phyloP scores from a whole-genome alignment of 2,888 invertebrate species.

The Panopea generosa region DNA sequence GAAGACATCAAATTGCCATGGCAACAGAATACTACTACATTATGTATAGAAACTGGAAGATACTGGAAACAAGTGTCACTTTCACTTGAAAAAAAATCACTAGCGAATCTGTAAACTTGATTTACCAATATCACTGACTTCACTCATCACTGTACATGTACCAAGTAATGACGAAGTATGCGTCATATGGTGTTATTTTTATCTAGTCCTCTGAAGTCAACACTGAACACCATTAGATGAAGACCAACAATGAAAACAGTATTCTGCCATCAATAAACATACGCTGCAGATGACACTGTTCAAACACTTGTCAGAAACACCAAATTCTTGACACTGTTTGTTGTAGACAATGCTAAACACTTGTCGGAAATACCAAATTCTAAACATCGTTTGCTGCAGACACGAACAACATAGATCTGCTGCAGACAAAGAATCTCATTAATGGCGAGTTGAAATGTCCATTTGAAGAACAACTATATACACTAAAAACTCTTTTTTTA shows the following conservation, averaged over 20 bases:
- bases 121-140: too few species aligned
- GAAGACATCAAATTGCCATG: conserved; percentile 40
- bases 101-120: too few species aligned
- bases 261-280: too few species aligned
- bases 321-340: neutral
- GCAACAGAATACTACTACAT: conserved; percentile 4
- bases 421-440: conserved; percentile 6
- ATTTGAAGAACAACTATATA: neutral
- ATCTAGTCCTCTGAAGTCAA: too few species aligned
- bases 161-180: too few species aligned
- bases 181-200: too few species aligned
- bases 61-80: conserved; percentile 7
- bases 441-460: conserved; percentile 2
- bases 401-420: neutral
- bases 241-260: too few species aligned
- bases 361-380: neutral
- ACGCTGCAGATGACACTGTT: too few species aligned
- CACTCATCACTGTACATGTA: too few species aligned
- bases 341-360: neutral
- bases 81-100: neutral
- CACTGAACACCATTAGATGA: too few species aligned
- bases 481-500: neutral
- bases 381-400: neutral
- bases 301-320: neutral
- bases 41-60: conserved; percentile 11